These are phyloP conservation scores for Vulpes lagopus DNA, from an alignment of 2,113 vertebrate genomes.

Conservation along the genomic window DNA sequence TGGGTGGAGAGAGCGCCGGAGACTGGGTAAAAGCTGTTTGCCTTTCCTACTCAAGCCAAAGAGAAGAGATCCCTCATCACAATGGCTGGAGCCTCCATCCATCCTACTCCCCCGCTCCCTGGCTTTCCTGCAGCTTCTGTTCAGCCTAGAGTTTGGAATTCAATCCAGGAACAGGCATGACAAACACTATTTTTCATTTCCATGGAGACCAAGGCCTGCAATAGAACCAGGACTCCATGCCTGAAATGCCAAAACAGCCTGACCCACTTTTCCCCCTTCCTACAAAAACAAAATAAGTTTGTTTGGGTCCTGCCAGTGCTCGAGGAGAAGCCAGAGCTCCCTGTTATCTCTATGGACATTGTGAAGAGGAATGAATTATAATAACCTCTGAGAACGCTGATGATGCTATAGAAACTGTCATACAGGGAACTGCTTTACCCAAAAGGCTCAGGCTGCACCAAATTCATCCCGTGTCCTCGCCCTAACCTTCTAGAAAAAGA, in stretches of 20 bases:
- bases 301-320: slow-evolving; percentile 48
- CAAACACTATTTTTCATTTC: slow-evolving; percentile 88
- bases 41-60: rapidly evolving
- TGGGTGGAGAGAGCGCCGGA: not conserved
- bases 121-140: slow-evolving; percentile 72
- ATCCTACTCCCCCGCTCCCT: slow-evolving; percentile 19
- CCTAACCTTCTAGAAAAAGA: not conserved
- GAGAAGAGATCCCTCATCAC: not conserved
- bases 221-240: slow-evolving; percentile 84
- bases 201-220: slow-evolving; percentile 84
- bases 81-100: not conserved
- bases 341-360: not conserved
- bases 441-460: not conserved
- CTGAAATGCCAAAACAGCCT: slow-evolving; percentile 88
- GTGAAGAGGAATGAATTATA: not conserved
- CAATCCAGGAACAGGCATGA: slow-evolving; percentile 87
- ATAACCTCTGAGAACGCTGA: not conserved
- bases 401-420: not conserved
- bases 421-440: not conserved
- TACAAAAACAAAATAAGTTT: slow-evolving; percentile 70
- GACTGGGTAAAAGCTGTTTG: not conserved
- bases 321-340: not conserved
- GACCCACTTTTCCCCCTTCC: slow-evolving; percentile 87
- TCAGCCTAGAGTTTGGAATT: slow-evolving; percentile 84
- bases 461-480: not conserved